A percentile compares a stretch with the other conserved stretches of the same genome.
phyloP scores from a whole-genome alignment of 2,888 invertebrate species.

The Vesta saturnalis region DNA sequence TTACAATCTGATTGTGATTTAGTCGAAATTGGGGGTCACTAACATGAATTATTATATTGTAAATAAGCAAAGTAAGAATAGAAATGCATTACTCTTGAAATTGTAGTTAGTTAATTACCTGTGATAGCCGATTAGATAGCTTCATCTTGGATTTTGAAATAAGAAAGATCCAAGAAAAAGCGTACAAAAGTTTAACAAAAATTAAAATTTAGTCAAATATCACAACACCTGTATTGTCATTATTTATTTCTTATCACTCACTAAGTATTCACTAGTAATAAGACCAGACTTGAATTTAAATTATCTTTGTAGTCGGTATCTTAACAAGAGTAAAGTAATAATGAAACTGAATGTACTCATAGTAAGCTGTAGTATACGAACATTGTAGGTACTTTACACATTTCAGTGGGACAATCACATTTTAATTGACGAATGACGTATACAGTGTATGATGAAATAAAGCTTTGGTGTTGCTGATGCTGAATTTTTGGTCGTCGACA shows the following conservation, averaged over 20 bases:
- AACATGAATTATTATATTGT: neutral
- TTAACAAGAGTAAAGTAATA: slow-evolving; percentile 8
- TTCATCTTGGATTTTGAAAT: neutral
- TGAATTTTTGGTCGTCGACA: neutral
- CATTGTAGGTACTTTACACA: neutral
- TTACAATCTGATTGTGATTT: neutral
- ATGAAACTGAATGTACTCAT: slow-evolving; percentile 7
- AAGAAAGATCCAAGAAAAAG: neutral
- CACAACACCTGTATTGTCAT: neutral
- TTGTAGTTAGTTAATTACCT: neutral
- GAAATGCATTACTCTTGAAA: neutral
- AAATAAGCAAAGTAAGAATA: neutral
- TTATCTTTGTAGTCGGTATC: neutral
- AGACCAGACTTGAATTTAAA: neutral
- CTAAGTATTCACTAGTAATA: neutral
- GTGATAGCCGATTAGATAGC: neutral
- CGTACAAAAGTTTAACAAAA: neutral
- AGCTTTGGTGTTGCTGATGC: slow-evolving; percentile 3
- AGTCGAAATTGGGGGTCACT: slow-evolving; percentile 8
- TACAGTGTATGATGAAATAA: neutral
- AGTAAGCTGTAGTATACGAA: neutral
- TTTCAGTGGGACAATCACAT: slow-evolving; percentile 5
- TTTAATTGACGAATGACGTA: neutral
- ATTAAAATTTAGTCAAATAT: too few species aligned
- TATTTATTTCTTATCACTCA: neutral